Base-by-base conservation (phyloP, 2,113 vertebrate genomes). In the Carassius auratus region DNA sequence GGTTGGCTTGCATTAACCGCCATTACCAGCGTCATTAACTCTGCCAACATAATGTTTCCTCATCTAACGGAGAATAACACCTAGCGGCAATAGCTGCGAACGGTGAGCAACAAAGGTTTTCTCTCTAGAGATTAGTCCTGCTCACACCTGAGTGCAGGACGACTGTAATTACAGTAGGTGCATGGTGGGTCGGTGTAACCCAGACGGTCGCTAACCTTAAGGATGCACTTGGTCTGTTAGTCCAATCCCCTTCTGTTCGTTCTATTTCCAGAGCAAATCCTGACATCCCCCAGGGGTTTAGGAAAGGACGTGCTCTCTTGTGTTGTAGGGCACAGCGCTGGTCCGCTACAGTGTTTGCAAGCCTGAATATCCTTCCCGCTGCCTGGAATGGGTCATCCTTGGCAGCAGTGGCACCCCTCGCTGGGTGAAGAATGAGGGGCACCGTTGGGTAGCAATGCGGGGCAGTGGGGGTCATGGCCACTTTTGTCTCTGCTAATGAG, bases 381-480 rank as follows among this genome's bases (percentile, higher is more conserved):
- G 84, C 78, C 84, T 69, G 74, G 23, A 86, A 55, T 64, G 73
- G 48, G 81, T 75, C 75, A 69, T 75, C 36, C 71, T 77, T 83
- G 75, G 83, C 83, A 76, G 48, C 68, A 77, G 50, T 80, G 85
- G 30, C 76, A 57, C 86, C 87, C 76, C 85, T 59, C 12, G 50
- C 85, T 87, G 88, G 71, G 71, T 89, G 88, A 90, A 79, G 75
- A 64, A 86, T 88, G 85, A 89, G 81, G 85, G 84, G 76, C 80
- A 74, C 23, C 69, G n/a, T 50, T 21, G 57, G 86, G 88, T 38
- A 85, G 75, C 33, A 30, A 36, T 14, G 42, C 4, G 50, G 71
- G 42, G 73, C 73, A 74, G 55, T 71, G 79, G 82, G 77, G 84
- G 85, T 85, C 71, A 83, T 23, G 69, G 76, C 61, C 45, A 38